These are phyloP conservation scores for Chorisops tibialis DNA, from an alignment of 2,888 invertebrate species.

Conservation along the genomic window DNA sequence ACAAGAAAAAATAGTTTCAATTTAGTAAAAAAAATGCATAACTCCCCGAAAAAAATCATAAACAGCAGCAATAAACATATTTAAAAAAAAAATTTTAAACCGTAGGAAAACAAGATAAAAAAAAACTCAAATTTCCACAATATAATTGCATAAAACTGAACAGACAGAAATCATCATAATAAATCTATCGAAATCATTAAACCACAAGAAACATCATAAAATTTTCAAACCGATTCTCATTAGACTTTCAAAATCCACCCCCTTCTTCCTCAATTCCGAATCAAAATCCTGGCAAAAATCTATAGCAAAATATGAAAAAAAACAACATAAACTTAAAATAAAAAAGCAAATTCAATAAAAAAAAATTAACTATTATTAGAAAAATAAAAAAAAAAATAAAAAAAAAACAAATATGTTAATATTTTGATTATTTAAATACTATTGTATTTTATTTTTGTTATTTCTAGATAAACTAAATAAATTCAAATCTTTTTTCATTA, in stretches of 20 bases:
- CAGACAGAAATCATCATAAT: neutral
- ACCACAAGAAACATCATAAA: too few species aligned
- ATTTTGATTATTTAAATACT: too few species aligned
- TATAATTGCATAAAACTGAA: constrained; percentile 12
- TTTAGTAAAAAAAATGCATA: neutral
- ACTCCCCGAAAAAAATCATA: constrained; percentile 29
- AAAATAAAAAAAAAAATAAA: too few species aligned
- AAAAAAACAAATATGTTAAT: too few species aligned
- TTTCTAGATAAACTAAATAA: neutral
- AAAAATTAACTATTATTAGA: neutral
- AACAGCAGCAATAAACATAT: constrained; percentile 29
- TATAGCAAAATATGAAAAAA: constrained; percentile 3
- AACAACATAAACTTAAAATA: constrained; percentile 10
- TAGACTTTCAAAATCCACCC: too few species aligned
- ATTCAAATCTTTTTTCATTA: constrained; percentile 1
- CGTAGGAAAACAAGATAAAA: constrained; percentile 12
- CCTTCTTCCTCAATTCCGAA: too few species aligned
- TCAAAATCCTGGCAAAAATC: too few species aligned
- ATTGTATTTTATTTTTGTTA: too few species aligned
- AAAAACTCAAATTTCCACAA: constrained; percentile 2
- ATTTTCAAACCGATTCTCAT: too few species aligned
- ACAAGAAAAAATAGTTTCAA: constrained; percentile 14
- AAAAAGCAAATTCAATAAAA: constrained; percentile 20
- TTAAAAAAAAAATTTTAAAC: constrained; percentile 12
- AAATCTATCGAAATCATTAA: neutral